phyloP scores from a whole-genome alignment of 2,888 invertebrate species.

The Nemotelus pantherinus region DNA sequence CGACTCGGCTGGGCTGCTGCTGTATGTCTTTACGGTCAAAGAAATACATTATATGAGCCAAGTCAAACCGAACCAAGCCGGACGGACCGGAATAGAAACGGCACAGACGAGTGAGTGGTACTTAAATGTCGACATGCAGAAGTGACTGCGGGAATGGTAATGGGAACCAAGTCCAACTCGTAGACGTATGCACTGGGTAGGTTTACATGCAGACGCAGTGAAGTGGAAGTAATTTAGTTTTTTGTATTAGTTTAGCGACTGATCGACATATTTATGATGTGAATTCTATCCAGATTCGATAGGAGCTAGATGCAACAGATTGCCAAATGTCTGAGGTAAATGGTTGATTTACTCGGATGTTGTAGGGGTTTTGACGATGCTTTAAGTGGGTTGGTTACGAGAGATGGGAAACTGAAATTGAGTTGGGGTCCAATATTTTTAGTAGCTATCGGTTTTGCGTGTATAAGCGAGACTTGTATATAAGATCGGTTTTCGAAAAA shows the following conservation, averaged over 20 bases:
- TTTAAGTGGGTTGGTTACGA: too few species aligned
- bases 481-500: too few species aligned
- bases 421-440: too few species aligned
- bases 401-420: too few species aligned
- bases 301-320: neutral
- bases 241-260: neutral
- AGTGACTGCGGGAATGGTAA: neutral
- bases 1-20: too few species aligned
- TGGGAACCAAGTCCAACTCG: neutral
- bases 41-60: too few species aligned
- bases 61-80: neutral
- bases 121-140: conserved; percentile 5
- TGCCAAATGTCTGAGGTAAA: neutral
- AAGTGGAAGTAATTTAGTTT: neutral
- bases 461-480: too few species aligned
- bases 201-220: neutral
- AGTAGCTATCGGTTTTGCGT: too few species aligned
- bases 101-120: neutral
- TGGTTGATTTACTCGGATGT: neutral
- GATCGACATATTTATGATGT: conserved; percentile 15
- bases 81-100: neutral
- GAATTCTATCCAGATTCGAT: neutral
- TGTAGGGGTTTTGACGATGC: too few species aligned
- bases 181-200: neutral
- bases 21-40: too few species aligned